Base-by-base conservation (phyloP, 2,797 vertebrate species). In the Aselliscus stoliczkanus region DNA sequence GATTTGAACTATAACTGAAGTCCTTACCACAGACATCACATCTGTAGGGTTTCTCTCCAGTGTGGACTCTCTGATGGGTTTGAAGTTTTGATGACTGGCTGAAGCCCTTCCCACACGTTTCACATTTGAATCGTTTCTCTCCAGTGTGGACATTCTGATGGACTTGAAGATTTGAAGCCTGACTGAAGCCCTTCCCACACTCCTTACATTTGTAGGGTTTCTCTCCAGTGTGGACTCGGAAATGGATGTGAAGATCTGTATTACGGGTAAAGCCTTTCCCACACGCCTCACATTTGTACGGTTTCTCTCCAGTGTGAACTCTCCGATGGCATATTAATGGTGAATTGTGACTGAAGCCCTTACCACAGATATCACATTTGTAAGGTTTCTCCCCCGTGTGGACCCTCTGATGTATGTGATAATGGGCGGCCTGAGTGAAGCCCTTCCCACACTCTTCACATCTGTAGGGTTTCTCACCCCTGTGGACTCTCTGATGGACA, bases 121-220 rank as follows among this genome's bases (percentile, higher is more conserved):
- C 88, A 37, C 98, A 97, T 27, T 93, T 94, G 93, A 95, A 96
- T 7, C 64, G 67, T 27, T 96, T 97, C n/a, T 94, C 94, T 52
- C 96, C 90, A 4, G 96, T 97, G 86, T 98, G 97, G 31, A 97
- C 90, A 1, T 94, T 95, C 69, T 97, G 97, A 72, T 97, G 97
- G 15, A 97, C 97, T 7, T 96, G 97, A 12, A 98, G 96, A 25
- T 97, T 94, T 0, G 96, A 90, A 13, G 95, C 84, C 44, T 90
- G 96, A 39, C 70, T 96, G 77, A 97, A 97, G 60, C 95, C 94
- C 34, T 97, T 97, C 0, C 96, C 97, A 62, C 97, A 97, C 50
- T 83, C 80, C 6, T 87, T 62, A 56, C 97, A 97, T 25, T 60
- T 94, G 84, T 97, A 97, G 18, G 97, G 97, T 20, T 97, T 97